Conservation (phyloP, 2,888 invertebrate genomes). For the Brachypalpus laphriformis region DNA sequence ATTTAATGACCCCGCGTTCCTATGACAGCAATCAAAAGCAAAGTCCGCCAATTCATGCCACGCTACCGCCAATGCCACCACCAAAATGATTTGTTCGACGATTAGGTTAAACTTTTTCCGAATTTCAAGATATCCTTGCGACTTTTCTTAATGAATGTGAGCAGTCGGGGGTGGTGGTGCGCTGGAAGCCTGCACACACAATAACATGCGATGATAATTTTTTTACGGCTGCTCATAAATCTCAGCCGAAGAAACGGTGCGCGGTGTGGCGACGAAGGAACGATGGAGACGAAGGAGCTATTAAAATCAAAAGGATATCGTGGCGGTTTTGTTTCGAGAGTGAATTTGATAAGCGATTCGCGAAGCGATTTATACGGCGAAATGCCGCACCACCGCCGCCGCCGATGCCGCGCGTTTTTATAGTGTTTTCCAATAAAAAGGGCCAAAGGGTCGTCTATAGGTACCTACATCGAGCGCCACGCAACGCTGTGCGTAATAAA, state of each 20-base stretch:
- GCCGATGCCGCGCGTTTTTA: conserved; percentile 17
- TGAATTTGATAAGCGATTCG: conserved; percentile 41
- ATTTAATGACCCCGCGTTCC: conserved; percentile 57
- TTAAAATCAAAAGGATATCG: conserved; percentile 41
- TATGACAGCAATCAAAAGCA: conserved; percentile 54
- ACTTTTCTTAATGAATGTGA: conserved; percentile 43
- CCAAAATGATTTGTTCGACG: conserved; percentile 70
- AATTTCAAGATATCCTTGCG: conserved; percentile 49
- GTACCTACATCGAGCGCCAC: not conserved
- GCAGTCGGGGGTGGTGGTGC: not conserved
- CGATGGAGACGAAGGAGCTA: not conserved
- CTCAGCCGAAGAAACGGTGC: not conserved
- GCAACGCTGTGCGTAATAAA: conserved; percentile 81
- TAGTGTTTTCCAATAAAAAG: conserved; percentile 46
- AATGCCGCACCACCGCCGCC: conserved; percentile 17
- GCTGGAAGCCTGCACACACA: conserved; percentile 23
- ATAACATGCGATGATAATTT: conserved; percentile 51
- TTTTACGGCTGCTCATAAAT: conserved; percentile 59
- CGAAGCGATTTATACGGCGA: conserved; percentile 32
- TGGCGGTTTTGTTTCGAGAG: conserved; percentile 26
- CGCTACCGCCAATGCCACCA: conserved; percentile 58
- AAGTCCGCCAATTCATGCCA: conserved; percentile 54
- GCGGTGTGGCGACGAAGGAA: not conserved
- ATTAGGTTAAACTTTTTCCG: conserved; percentile 53
- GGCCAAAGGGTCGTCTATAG: conserved; percentile 1